Evolutionary conservation across 2,113 vertebrate species (phyloP).

Genomic region (Grantiella picta): DNA sequence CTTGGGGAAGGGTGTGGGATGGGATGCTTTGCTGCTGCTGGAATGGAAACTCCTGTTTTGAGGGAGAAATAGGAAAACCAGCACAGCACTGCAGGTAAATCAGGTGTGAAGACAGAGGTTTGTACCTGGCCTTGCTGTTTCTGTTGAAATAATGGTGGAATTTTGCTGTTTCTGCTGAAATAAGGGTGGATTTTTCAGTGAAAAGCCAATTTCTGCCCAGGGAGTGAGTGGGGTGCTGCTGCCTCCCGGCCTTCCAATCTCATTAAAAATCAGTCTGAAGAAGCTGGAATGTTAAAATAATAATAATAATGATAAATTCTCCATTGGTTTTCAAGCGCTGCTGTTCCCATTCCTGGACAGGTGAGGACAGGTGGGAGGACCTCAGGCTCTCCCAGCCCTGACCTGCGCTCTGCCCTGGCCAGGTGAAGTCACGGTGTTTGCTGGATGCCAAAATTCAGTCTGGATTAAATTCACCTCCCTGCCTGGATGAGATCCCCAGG

Average conservation of each 20-base stretch:
- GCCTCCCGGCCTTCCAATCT: not conserved
- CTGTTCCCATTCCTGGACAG: not conserved
- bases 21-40: accelerated
- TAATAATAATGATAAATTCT: not conserved
- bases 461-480: not conserved
- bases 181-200: not conserved
- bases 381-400: not conserved
- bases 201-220: not conserved
- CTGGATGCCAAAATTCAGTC: not conserved
- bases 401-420: not conserved
- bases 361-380: not conserved
- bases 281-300: not conserved
- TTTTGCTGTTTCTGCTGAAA: not conserved
- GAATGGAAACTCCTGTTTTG: not conserved
- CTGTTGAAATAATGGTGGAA: not conserved
- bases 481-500: accelerated
- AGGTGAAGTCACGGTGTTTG: not conserved
- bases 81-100: not conserved
- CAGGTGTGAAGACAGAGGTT: accelerated
- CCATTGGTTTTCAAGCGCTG: not conserved
- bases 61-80: not conserved
- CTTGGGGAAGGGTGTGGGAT: accelerated
- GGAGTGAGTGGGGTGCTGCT: not conserved
- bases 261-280: not conserved
- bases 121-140: not conserved